A percentile compares a stretch with the other conserved stretches of the same genome.
phyloP scores from a whole-genome alignment of 2,888 invertebrate genomes.

The Ophonus ardosiacus region DNA sequence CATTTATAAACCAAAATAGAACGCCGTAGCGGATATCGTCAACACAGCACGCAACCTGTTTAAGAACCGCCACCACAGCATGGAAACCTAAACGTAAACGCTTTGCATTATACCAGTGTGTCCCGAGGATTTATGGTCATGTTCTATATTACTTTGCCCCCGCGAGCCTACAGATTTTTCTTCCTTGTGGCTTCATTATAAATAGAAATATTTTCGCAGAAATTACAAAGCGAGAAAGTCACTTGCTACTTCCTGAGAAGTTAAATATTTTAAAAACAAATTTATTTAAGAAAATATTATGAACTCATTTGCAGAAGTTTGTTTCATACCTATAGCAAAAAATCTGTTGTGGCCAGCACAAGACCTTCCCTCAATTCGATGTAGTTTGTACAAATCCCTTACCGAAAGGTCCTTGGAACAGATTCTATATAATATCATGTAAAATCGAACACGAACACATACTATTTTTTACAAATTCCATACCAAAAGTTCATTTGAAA shows the following conservation, averaged over 20 bases:
- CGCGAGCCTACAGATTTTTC: neutral
- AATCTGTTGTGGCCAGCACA: no score
- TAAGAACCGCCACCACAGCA: conserved; percentile 29
- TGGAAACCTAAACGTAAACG: conserved; percentile 40
- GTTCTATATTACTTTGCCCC: conserved; percentile 37
- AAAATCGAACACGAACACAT: no score
- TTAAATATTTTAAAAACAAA: neutral
- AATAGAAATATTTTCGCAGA: conserved; percentile 3
- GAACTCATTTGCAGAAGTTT: no score
- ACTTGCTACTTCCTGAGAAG: neutral
- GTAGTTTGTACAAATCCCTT: no score
- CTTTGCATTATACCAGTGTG: conserved; percentile 14
- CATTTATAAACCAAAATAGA: conserved; percentile 56
- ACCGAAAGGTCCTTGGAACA: no score
- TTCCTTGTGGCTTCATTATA: neutral
- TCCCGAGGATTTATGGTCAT: conserved; percentile 42
- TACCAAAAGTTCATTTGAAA: no score
- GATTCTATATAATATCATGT: no score
- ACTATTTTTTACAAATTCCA: no score
- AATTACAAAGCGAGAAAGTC: neutral
- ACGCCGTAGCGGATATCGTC: conserved; percentile 29
- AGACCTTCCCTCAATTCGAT: no score
- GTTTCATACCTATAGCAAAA: no score
- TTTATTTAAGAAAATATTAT: no score
- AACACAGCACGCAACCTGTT: conserved; percentile 44